Base-by-base conservation (phyloP, 1,140 invertebrate genomes). In the Meloidogyne hapla region DNA sequence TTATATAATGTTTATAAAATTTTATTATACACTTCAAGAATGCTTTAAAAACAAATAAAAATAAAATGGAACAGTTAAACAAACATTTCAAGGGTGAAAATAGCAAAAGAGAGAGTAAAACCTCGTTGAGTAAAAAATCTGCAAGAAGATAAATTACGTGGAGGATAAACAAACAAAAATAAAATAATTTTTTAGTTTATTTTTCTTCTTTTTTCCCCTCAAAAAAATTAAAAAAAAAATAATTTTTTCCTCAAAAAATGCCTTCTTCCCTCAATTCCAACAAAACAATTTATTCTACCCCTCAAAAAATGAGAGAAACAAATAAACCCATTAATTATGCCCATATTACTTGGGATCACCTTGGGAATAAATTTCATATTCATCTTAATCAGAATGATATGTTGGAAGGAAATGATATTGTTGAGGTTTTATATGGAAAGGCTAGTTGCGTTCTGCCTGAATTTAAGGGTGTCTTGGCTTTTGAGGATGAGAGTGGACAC, bases 291-390 rank as follows among this genome's bases (percentile, higher is more conserved):
- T 45, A 45, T 45, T 45, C 42, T 45, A 15, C 2, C 13, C 42
- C 42, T 2, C 12, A 45, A 45, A 45, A 45, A 45, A 15, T 45
- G 42, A 45, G 18, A 15, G 42, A 45, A 45, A 45, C 42, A 2
- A 2, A 2, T 38, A 4, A 4, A 38, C 33, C 12, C n/a, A n/a
- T n/a, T 15, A n/a, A 72, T 26, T 23, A 25, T 21, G 13, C 38
- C 2, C 45, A 72, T 48, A 21, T 73, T 38, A 73, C 70, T 23
- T 73, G 70, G 70, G 12, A 40, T 28, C 70, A 73, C 33, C 63
- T 73, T 73, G 70, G 70, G n/a, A 61, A 28, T 38, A 73, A 73
- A 33, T 73, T 73, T 8, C 21, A 40, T 64, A 18, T 73, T 25
- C 28, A 73, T 10, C 23, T 38, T 23, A 64, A 13, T 21, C 25